Base-by-base conservation (phyloP, 2,888 invertebrate genomes). In the Acronicta leporina region DNA sequence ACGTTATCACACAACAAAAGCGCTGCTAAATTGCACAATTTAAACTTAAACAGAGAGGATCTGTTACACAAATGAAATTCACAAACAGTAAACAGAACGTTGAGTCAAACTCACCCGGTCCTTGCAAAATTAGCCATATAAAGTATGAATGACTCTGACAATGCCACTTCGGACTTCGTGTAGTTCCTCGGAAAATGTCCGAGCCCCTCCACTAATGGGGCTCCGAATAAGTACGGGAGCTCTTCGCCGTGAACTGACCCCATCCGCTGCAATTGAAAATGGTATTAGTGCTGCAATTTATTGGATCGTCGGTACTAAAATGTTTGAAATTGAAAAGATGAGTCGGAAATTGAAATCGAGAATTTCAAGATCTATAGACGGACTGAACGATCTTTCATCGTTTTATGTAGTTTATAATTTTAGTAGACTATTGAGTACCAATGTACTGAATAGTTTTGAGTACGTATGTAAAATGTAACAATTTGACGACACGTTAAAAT, bases 241-340 rank as follows among this genome's bases (percentile, higher is more conserved):
- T 98, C 98, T 89, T 98, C 98, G 0, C 98, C 98, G 83, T 98
- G 98, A 4, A 98, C 98, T 0, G 98, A 97, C 15, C 98, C 98
- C 96, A 98, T 97, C 70, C 97, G 95, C 97, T 98, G 95, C 40
- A 89, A 85, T 27, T 33, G 73, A 77, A 65, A 50, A 46, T 30
- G 8, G 14, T 43, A 50, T 50, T 52, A 56, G 45, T 56, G 38
- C 14, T 27, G 40, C 2, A 13, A 53, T 68, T 14, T 27, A 51
- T 41, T 35, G 38, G 2, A 16, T 45, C 8, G 30, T 25, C 20
- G 14, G 30, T 38, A 14, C 13, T 38, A 38, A 38, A 38, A 25
- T 3, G 16, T 11, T 47, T 11, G 41, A 13, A 30, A 25, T 52
- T 40, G 16, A 53, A 70, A 25, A 62, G 11, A 13, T 62, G 2